Evolutionary conservation across 2,797 vertebrate genomes (phyloP).

Genomic region (Halcyon smyrnensis): DNA sequence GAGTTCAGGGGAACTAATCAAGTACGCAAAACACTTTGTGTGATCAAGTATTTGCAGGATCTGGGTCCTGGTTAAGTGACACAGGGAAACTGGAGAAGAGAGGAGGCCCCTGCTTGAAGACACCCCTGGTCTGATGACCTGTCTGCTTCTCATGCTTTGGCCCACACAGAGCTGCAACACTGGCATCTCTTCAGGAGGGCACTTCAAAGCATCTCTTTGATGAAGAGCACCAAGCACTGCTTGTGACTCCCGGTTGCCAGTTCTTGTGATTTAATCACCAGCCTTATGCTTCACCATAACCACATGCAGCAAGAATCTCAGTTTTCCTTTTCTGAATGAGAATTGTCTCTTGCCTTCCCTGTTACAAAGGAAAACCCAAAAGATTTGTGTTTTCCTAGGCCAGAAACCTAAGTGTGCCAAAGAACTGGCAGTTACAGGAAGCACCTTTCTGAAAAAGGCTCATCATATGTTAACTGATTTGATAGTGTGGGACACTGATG

Average conservation of each 20-base stretch:
- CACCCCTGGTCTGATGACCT: background rate
- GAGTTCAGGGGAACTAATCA: slow-evolving; percentile 24
- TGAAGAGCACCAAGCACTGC: background rate
- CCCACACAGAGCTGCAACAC: background rate
- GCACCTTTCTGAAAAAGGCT: background rate
- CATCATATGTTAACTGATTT: background rate
- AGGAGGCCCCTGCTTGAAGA: background rate
- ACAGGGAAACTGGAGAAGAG: background rate
- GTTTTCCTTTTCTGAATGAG: background rate
- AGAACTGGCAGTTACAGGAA: background rate
- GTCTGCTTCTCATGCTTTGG: background rate
- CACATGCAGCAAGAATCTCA: background rate
- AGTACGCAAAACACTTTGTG: background rate
- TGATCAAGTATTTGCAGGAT: background rate
- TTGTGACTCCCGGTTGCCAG: background rate
- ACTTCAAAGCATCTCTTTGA: background rate
- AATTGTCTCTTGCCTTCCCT: background rate
- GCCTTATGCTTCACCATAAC: background rate
- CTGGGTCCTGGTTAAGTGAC: background rate
- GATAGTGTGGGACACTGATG: background rate
- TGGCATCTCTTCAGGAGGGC: background rate
- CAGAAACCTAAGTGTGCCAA: background rate
- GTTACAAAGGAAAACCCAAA: background rate
- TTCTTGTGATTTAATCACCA: background rate
- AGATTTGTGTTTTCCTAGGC: background rate